Evolutionary conservation across 2,797 vertebrate species (phyloP), one percentile per base, ranked within the genome.

Genomic region (Sciaenops ocellatus): DNA sequence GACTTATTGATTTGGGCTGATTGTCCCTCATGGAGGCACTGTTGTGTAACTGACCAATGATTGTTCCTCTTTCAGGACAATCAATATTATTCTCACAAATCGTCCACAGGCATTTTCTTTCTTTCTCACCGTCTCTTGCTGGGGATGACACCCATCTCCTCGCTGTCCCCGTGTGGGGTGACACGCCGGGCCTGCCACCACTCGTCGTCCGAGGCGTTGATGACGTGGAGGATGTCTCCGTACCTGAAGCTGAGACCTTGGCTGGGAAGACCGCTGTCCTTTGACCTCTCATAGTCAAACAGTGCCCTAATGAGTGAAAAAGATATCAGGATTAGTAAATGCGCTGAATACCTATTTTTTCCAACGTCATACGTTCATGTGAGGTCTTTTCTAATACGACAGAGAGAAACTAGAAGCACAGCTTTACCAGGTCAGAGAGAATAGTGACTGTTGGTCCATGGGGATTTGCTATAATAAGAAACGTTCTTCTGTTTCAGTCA

Each of bases 71-170:
- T 69, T 62, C 15, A 13, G 26, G 22, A 70, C 5, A 18, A 69
- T 55, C 13, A 18, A 20, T 66, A 20, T 47, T 18, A 22, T 42
- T 34, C 1, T 63, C 3, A 52, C 5, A 22, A 62, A 51, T 63
- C 44, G 54, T 20, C 2, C 0, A 60, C 38, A 9, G 3, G 15
- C 22, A 24, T 30, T 9, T 57, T 48, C 3, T 38, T 3, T 2
- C 0, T 17, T 41, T 4, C 94, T 92, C 92, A 99, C 98, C 98
- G 96, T 76, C 97, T 96, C 87, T 99, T 99, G 95, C 98, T 99
- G 89, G 98, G 98, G 88, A 99, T 97, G 69, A 99, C 98, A 0
- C 98, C 98, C 97, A 99, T 98, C 86, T 99, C 98, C 75, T 99
- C 97, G 0, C 98, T 98, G 95, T 99, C 98, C 4, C 98, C 98